Base-by-base conservation (phyloP, 1,140 invertebrate species). In the Ceratosolen fusciceps region DNA sequence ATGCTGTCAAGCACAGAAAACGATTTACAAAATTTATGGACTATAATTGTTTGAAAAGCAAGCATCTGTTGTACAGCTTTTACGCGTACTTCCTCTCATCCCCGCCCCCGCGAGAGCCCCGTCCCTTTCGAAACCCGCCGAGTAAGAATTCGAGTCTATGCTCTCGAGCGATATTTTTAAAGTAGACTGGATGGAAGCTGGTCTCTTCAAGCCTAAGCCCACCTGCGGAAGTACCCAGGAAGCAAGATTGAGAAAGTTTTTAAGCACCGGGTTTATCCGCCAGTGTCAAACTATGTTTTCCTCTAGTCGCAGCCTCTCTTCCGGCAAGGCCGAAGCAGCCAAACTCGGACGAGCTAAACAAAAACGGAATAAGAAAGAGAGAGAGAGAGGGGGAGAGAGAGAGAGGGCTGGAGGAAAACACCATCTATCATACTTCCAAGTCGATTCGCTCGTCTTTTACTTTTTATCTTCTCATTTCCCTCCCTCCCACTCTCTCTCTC, bases 251-350 rank as follows among this genome's bases (percentile, higher is more conserved):
- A 71, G 52, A 78, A 78, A 78, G 56, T 79, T 79, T 79, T 79
- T 65, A 73, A 79, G 70, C 70, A 14, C 58, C 12, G 14, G 56
- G 54, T 77, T 74, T 58, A n/a, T 58, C 74, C 62, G 24, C 49
- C 71, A 71, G 74, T 82, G 76, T 77, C 71, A 79, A 79, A 60
- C 39, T 72, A 65, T 81, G 70, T 82, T 81, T 82, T 39, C 58
- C 76, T 47, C 10, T 24, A 72, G 58, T 47, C 47, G 39, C 16
- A 2, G 37, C 49, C 39, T 77, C 54, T 34, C 65, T 76, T 26
- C 29, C 39, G 26, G 37, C 39, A 8, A 65, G 37, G 14, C 29
- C 5, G 14, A 39, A 26, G 24, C 7, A 49, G 31, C n/a, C 1
- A 68, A 14, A 12, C 14, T 34, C 29, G 29, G 19, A 21, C 8